Conservation (phyloP, 2,113 vertebrate species). For the Sinocyclocheilus rhinocerous region DNA sequence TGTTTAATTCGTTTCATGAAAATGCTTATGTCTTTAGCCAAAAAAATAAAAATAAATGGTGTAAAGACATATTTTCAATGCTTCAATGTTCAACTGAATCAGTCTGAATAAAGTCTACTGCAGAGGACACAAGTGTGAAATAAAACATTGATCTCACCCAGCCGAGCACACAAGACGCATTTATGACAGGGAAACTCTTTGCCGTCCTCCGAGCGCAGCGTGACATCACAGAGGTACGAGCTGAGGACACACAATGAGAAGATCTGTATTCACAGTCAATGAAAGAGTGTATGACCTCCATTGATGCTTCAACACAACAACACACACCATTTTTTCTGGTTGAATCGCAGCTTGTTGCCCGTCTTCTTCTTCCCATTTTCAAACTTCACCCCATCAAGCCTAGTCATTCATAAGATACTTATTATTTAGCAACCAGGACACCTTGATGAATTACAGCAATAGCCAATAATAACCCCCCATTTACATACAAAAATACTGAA, state of each 20-base stretch:
- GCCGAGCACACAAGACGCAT: conserved; percentile 93
- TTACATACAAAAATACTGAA: neutral
- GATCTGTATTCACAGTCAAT: neutral
- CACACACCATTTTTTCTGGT: conserved; percentile 84
- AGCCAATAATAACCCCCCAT: neutral
- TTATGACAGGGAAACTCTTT: conserved; percentile 96
- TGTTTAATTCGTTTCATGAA: neutral
- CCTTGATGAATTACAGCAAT: neutral
- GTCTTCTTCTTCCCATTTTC: conserved; percentile 89
- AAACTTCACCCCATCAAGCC: conserved; percentile 89
- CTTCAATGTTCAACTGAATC: neutral
- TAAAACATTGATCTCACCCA: conserved; percentile 78
- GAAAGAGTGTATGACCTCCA: no score
- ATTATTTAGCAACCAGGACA: no score
- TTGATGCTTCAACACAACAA: neutral
- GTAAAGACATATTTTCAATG: neutral
- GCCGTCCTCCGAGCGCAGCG: conserved; percentile 90
- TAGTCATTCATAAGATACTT: conserved; percentile 61
- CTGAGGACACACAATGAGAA: conserved; percentile 69
- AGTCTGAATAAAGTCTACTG: neutral
- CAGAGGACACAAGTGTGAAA: neutral
- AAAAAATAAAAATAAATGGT: neutral
- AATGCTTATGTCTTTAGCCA: neutral
- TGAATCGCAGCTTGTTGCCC: conserved; percentile 83
- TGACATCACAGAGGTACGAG: conserved; percentile 90